Percentiles rank a stretch among this genome's conserved stretches.
Conservation (phyloP, 1,140 invertebrate genomes). For the Heterodera carotae region DNA sequence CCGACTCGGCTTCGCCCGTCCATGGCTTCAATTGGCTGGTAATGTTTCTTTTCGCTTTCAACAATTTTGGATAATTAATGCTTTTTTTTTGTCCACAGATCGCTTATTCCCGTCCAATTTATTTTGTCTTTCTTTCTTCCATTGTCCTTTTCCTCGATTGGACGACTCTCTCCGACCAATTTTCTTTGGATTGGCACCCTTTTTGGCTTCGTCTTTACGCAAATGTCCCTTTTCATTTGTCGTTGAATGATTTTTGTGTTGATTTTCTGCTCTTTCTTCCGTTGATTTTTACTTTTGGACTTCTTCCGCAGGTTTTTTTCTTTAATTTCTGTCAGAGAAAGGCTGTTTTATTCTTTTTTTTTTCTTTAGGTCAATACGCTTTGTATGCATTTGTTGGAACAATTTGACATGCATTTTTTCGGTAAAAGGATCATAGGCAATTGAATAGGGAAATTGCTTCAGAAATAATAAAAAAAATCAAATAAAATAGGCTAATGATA, state of each 20-base stretch:
- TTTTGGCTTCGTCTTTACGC: constrained; percentile 30
- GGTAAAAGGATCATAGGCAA: constrained; percentile 68
- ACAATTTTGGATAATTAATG: neutral
- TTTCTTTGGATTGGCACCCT: constrained; percentile 51
- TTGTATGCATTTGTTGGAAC: constrained; percentile 88
- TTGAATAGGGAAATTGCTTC: no score
- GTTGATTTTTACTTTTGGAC: constrained; percentile 68
- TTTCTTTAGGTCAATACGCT: constrained; percentile 93
- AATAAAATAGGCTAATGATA: no score
- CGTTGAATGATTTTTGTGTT: constrained; percentile 64
- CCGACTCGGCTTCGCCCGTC: constrained; percentile 94
- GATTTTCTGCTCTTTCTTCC: constrained; percentile 67
- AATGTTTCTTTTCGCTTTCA: neutral
- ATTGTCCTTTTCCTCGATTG: constrained; percentile 75
- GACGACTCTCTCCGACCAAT: constrained; percentile 4
- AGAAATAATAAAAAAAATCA: no score
- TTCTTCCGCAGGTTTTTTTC: constrained; percentile 67
- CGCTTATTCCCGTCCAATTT: constrained; percentile 86
- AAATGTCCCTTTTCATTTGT: constrained; percentile 34
- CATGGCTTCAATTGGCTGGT: constrained; percentile 92
- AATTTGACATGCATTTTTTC: constrained; percentile 94
- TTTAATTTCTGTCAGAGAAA: no score
- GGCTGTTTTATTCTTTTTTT: constrained; percentile 71
- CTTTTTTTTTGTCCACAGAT: constrained; percentile 11
- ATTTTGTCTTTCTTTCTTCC: constrained; percentile 84